phyloP scores from a whole-genome alignment of 1,140 invertebrate species.

The Bilobella aurantiaca region DNA sequence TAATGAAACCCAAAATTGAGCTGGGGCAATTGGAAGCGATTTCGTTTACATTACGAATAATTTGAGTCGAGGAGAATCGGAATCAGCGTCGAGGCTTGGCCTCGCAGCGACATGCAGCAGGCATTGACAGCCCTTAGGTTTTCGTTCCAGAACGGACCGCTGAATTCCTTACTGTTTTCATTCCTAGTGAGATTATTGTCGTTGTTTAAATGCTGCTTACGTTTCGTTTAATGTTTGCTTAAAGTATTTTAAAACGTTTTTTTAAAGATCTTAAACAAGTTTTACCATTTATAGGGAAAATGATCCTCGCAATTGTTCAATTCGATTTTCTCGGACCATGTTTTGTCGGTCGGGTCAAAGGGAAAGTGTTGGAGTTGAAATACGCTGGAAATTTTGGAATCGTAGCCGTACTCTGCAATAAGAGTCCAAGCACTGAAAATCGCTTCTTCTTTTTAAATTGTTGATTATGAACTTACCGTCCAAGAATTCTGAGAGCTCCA shows the following conservation, averaged over 20 bases:
- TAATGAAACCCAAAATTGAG: too few relatives aligned
- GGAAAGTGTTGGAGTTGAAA: slow-evolving; percentile 77
- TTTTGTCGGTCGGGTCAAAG: slow-evolving; percentile 67
- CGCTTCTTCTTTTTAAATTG: neutral
- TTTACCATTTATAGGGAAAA: slow-evolving; percentile 19
- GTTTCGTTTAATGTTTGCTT: too few relatives aligned
- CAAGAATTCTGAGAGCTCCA: slow-evolving; percentile 78
- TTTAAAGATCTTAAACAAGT: neutral
- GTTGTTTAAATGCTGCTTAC: too few relatives aligned
- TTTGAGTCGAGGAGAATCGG: slow-evolving; percentile 38
- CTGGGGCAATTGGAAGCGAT: too few relatives aligned
- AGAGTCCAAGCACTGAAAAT: neutral
- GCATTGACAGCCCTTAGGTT: slow-evolving; percentile 56
- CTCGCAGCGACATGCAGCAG: slow-evolving; percentile 74
- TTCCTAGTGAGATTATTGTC: too few relatives aligned
- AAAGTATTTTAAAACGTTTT: too few relatives aligned
- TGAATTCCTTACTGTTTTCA: slow-evolving; percentile 37
- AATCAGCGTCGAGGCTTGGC: slow-evolving; percentile 54
- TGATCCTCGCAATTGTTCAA: slow-evolving; percentile 44
- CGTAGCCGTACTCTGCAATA: slow-evolving; percentile 38
- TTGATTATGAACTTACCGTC: slow-evolving; percentile 46
- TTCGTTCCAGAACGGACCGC: slow-evolving; percentile 51
- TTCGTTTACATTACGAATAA: slow-evolving; percentile 7
- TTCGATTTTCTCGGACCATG: slow-evolving; percentile 74
- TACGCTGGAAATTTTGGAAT: slow-evolving; percentile 55